These are phyloP conservation scores for Crepidodera aurea DNA, from an alignment of 2,888 invertebrate genomes.

Conservation along the genomic window DNA sequence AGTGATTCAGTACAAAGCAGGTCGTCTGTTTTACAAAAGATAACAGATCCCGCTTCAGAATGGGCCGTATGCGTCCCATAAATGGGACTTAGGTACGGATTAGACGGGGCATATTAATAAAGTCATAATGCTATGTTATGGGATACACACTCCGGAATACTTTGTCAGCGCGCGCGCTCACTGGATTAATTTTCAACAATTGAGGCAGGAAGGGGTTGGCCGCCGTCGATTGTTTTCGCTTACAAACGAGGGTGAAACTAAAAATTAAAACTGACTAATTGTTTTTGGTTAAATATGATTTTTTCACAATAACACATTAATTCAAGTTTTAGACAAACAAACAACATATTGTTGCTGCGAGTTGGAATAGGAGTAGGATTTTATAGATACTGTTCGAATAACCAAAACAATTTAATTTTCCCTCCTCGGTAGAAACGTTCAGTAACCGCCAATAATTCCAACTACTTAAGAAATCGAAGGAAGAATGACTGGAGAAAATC, in stretches of 20 bases:
- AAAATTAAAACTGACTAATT: background rate
- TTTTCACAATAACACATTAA: no score
- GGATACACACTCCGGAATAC: conserved; percentile 39
- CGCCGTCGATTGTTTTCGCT: conserved; percentile 5
- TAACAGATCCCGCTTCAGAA: conserved; percentile 59
- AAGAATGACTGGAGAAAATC: no score
- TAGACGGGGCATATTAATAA: conserved; percentile 60
- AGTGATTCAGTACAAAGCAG: conserved; percentile 61
- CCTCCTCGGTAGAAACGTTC: no score
- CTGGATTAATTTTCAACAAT: conserved; percentile 39
- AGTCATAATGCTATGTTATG: conserved; percentile 58
- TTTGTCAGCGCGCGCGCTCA: conserved; percentile 32
- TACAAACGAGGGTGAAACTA: background rate
- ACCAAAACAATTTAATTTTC: no score
- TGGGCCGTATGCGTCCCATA: conserved; percentile 56
- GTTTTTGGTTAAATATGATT: background rate
- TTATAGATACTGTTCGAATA: no score
- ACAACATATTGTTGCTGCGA: no score
- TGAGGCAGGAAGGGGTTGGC: conserved; percentile 6
- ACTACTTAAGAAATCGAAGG: no score
- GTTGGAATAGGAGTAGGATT: no score
- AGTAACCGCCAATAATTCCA: no score
- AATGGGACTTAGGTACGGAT: conserved; percentile 55
- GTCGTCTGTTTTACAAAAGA: conserved; percentile 64
- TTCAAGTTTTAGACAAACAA: no score